Evolutionary conservation across 1,140 invertebrate genomes (phyloP).

Genomic region (Drosophila setifemur): DNA sequence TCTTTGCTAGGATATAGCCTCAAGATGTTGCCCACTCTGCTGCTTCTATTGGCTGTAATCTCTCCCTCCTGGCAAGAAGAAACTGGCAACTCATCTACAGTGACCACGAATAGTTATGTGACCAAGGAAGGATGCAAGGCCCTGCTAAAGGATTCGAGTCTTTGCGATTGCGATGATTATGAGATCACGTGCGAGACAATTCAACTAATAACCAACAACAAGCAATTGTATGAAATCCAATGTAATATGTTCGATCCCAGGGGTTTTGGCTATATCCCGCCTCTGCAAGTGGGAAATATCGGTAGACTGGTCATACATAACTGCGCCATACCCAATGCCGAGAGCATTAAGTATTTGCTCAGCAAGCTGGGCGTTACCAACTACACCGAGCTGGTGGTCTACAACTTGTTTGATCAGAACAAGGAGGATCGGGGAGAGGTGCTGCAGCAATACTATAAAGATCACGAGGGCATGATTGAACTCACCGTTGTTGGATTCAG

Average conservation of each 20-base stretch:
- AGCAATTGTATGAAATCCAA: slow-evolving; percentile 42
- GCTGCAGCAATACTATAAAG: slow-evolving; percentile 52
- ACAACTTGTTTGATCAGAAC: slow-evolving; percentile 59
- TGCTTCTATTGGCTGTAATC: slow-evolving; percentile 25
- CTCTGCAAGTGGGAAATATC: slow-evolving; percentile 49
- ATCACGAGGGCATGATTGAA: slow-evolving; percentile 46
- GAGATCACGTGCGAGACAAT: slow-evolving; percentile 67
- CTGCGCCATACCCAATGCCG: slow-evolving; percentile 53
- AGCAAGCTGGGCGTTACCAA: slow-evolving; percentile 51
- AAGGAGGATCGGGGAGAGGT: slow-evolving; percentile 52
- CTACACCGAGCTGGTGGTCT: slow-evolving; percentile 54
- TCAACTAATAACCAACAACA: slow-evolving; percentile 39
- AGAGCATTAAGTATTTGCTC: slow-evolving; percentile 44
- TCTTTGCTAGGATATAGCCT: neutral
- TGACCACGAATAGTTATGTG: slow-evolving; percentile 11
- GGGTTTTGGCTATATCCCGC: slow-evolving; percentile 55
- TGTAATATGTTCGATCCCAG: slow-evolving; percentile 60
- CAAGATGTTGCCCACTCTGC: slow-evolving; percentile 42
- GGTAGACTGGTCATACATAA: slow-evolving; percentile 41
- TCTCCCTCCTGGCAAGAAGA: slow-evolving; percentile 44
- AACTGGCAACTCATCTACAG: slow-evolving; percentile 17
- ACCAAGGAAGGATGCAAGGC: slow-evolving; percentile 57
- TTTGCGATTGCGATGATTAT: slow-evolving; percentile 63
- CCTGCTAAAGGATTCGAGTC: slow-evolving; percentile 41
- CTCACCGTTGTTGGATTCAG: slow-evolving; percentile 53